A percentile compares a stretch with the other conserved stretches of the same genome.
These are phyloP conservation scores for Calonectris borealis DNA, from an alignment of 2,113 vertebrate species.

Conservation along the genomic window DNA sequence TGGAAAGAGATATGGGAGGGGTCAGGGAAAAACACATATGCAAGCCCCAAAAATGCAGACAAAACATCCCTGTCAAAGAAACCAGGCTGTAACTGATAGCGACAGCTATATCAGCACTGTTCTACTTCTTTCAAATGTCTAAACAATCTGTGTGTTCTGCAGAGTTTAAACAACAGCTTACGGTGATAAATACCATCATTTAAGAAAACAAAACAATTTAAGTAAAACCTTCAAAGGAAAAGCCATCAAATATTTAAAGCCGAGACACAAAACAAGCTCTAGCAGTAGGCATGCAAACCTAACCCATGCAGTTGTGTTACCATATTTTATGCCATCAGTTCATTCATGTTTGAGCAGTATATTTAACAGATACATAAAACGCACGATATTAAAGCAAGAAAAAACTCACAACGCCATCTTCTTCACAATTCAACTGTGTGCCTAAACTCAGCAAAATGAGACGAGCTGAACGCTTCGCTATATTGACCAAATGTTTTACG, in stretches of 20 bases:
- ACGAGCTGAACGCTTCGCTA: not conserved
- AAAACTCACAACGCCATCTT: not conserved
- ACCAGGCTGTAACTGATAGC: not conserved
- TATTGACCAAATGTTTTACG: not conserved
- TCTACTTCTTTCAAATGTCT: not conserved
- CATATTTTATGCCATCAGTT: not conserved
- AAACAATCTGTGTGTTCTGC: not conserved
- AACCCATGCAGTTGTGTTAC: not conserved
- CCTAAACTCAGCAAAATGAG: not conserved
- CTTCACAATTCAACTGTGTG: not conserved
- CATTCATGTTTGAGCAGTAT: not conserved
- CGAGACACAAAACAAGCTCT: not conserved
- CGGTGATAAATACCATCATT: not conserved
- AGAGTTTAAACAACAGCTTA: not conserved
- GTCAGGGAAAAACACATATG: not conserved
- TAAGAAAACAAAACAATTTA: not conserved
- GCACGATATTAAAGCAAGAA: fast-evolving
- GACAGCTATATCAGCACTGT: not conserved
- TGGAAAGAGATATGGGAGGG: not conserved
- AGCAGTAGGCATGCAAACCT: not conserved
- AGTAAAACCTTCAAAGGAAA: not conserved
- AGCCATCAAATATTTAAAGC: not conserved
- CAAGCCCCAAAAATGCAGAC: not conserved
- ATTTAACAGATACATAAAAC: not conserved
- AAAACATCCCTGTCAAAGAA: not conserved